A percentile compares a stretch with the other conserved stretches of the same genome.
These are phyloP conservation scores for Thecocarcelia acutangulata DNA, from an alignment of 2,888 invertebrate species.

Conservation along the genomic window DNA sequence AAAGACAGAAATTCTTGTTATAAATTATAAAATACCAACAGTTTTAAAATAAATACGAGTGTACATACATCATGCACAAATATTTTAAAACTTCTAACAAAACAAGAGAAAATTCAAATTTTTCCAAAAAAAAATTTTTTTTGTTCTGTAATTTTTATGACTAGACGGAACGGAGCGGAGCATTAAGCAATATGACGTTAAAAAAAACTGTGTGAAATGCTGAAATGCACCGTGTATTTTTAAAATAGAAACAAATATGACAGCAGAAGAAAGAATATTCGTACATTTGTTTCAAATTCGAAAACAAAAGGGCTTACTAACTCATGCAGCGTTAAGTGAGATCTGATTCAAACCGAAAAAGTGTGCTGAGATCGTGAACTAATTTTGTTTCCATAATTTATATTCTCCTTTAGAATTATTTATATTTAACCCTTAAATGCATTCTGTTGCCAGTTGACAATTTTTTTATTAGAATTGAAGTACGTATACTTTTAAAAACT, in stretches of 20 bases:
- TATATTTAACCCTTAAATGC: too few species aligned
- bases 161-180: slow-evolving; percentile 14
- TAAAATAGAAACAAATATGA: background rate
- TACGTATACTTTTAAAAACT: too few species aligned
- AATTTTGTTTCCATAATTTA: slow-evolving; percentile 13
- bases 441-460: too few species aligned
- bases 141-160: slow-evolving; percentile 50
- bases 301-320: slow-evolving; percentile 28
- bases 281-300: slow-evolving; percentile 4
- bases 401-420: background rate
- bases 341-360: slow-evolving; percentile 7
- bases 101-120: slow-evolving; percentile 45
- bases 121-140: slow-evolving; percentile 46
- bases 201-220: slow-evolving; percentile 22
- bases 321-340: slow-evolving; percentile 56
- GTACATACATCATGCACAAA: slow-evolving; percentile 16
- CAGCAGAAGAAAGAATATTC: slow-evolving; percentile 17
- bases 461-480: too few species aligned
- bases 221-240: slow-evolving; percentile 16
- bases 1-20: slow-evolving; percentile 52
- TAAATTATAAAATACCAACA: slow-evolving; percentile 27
- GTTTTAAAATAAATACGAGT: background rate
- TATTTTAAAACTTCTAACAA: background rate
- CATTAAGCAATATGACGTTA: slow-evolving; percentile 3
- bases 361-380: slow-evolving; percentile 47